phyloP scores from a whole-genome alignment of 1,140 invertebrate species.

The Artemia franciscana region DNA sequence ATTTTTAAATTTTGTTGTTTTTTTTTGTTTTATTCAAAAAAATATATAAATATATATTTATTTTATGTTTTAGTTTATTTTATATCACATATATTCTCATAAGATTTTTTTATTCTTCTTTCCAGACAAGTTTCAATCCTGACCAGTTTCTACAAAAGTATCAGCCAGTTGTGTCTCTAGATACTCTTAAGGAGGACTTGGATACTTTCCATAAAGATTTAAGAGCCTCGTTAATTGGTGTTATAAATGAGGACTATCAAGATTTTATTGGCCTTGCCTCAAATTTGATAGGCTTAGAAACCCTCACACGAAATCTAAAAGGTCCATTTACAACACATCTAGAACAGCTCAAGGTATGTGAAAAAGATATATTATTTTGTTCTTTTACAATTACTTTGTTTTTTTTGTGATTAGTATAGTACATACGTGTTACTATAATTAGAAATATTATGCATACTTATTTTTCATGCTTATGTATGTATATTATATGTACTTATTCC shows the following conservation, averaged over 20 bases:
- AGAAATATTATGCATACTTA: too few species aligned
- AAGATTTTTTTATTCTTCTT: not conserved
- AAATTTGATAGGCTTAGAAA: not conserved
- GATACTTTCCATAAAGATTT: not conserved
- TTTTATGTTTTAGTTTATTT: too few species aligned
- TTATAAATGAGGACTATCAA: not conserved
- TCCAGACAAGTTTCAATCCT: not conserved
- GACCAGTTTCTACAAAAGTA: not conserved
- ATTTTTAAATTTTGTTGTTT: too few species aligned
- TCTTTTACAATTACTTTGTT: too few species aligned
- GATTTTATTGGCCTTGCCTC: not conserved
- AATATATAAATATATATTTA: too few species aligned
- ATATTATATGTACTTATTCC: too few species aligned
- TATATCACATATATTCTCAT: too few species aligned
- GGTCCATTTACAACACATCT: not conserved
- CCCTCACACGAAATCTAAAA: not conserved
- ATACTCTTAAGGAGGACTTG: not conserved
- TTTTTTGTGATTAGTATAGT: too few species aligned
- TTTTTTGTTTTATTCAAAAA: too few species aligned
- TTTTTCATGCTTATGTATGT: too few species aligned
- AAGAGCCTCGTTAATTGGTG: not conserved
- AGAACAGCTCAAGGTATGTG: not conserved
- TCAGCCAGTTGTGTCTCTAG: not conserved
- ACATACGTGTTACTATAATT: too few species aligned
- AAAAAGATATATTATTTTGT: too few species aligned